phyloP scores from a whole-genome alignment of 2,888 invertebrate genomes.

The Drosophila tripunctata region DNA sequence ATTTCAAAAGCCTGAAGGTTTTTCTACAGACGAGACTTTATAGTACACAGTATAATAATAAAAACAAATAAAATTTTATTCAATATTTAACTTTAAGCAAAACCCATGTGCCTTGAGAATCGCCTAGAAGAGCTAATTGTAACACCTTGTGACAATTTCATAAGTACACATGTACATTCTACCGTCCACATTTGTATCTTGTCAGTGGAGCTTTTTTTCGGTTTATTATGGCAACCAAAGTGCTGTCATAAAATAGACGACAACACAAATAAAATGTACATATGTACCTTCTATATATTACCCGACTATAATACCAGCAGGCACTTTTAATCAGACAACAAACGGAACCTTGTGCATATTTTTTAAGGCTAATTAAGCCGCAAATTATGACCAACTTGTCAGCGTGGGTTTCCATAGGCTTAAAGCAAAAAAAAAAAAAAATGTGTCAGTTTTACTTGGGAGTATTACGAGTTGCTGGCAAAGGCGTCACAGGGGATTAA shows the following conservation, averaged over 20 bases:
- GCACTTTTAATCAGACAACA: constrained; percentile 50
- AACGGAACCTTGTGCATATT: constrained; percentile 58
- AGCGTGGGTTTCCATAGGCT: constrained; percentile 38
- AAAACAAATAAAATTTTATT: no score
- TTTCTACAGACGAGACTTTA: no score
- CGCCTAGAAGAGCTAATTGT: constrained; percentile 3
- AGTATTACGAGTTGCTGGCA: neutral
- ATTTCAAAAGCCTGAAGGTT: no score
- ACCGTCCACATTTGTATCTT: constrained; percentile 16
- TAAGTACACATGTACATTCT: no score
- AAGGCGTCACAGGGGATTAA: constrained; percentile 19
- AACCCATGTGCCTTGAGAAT: no score
- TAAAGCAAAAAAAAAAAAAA: constrained; percentile 5
- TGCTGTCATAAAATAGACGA: constrained; percentile 29
- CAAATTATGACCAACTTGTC: constrained; percentile 68
- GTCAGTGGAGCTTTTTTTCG: constrained; percentile 31
- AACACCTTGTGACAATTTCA: constrained; percentile 11
- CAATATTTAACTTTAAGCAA: no score
- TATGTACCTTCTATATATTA: constrained; percentile 11
- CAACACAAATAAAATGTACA: neutral
- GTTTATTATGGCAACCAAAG: constrained; percentile 41
- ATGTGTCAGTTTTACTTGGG: neutral
- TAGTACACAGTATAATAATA: no score
- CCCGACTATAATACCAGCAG: constrained; percentile 24
- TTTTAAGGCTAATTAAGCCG: constrained; percentile 68